Base-by-base conservation (phyloP, 1,140 invertebrate genomes). In the Aphis gossypii region DNA sequence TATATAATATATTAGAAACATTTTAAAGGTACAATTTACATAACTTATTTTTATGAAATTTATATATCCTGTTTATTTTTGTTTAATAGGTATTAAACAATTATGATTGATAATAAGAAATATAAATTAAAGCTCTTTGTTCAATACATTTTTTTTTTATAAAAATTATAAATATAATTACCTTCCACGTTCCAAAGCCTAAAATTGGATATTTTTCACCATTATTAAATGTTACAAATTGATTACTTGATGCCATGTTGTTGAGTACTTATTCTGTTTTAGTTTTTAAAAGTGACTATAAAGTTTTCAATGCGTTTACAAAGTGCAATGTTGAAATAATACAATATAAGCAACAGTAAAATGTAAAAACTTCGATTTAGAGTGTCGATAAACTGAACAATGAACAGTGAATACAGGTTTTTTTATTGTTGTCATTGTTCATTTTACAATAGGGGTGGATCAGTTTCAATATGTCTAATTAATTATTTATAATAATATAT, bases 171-270 rank as follows among this genome's bases (percentile, higher is more conserved):
- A 51, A 51, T 51, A 8, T 41, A 84, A 84, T 93, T 90, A 94
- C 94, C 93, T 94, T 94, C 94, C 94, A 94, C 2, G 94, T 94
- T 6, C 94, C 94, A 54, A 94, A 86, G 51, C 94, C 94, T 48
- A 94, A 68, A 38, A 93, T 91, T 3, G 94, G 94, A 91, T 83
- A 94, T 18, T 56, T 51, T n/a, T 92, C 46, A 30, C 94, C 94
- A 38, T 94, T 94, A 82, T 94, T 94, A 41, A 94, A 94, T 41
- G 93, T 94, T 1, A 94, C 87, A 20, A 51, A 84, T 68, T 94
- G 94, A 82, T 93, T 93, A 38, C 93, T 88, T 46, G 86, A 54
- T 54, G 94, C 91, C 93, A 94, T 94, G n/a, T n/a, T 76, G 14
- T 6, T 2, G 5, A 68, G 9, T 60, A 60, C 56, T 11, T 7